Evolutionary conservation across 2,888 invertebrate genomes (phyloP).

Genomic region (Heliconius cydno): DNA sequence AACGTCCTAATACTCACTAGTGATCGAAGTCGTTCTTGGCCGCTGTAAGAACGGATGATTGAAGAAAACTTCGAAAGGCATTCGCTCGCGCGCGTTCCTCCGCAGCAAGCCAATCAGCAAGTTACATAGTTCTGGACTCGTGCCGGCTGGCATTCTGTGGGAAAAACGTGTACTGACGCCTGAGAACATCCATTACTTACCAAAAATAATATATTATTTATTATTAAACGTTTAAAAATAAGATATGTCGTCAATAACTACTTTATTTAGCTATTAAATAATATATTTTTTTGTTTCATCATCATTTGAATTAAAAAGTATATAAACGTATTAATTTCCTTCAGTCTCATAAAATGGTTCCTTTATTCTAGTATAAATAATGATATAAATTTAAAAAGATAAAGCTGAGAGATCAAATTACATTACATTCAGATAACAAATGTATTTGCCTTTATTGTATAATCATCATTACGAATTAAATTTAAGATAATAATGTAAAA

Average conservation of each 20-base stretch:
- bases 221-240: slow-evolving; percentile 8
- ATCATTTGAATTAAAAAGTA: too few species aligned
- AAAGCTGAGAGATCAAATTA: neutral
- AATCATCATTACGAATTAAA: neutral
- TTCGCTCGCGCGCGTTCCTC: slow-evolving; percentile 96
- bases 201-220: slow-evolving; percentile 6
- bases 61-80: slow-evolving; percentile 98
- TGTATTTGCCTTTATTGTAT: neutral
- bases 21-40: slow-evolving; percentile 78
- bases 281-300: too few species aligned
- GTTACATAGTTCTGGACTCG: slow-evolving; percentile 94
- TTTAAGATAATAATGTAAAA: neutral
- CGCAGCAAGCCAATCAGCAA: slow-evolving; percentile 93
- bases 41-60: slow-evolving; percentile 94
- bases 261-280: too few species aligned
- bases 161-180: slow-evolving; percentile 6
- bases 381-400: neutral
- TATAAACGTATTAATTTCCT: too few species aligned
- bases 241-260: neutral
- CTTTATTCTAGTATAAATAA: too few species aligned
- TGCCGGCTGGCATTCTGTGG: slow-evolving; percentile 95
- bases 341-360: too few species aligned
- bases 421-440: neutral
- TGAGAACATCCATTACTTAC: slow-evolving; percentile 10
- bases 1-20: slow-evolving; percentile 64